Evolutionary conservation across 2,888 invertebrate genomes (phyloP).

Genomic region (Caenorhabditis wallacei): DNA sequence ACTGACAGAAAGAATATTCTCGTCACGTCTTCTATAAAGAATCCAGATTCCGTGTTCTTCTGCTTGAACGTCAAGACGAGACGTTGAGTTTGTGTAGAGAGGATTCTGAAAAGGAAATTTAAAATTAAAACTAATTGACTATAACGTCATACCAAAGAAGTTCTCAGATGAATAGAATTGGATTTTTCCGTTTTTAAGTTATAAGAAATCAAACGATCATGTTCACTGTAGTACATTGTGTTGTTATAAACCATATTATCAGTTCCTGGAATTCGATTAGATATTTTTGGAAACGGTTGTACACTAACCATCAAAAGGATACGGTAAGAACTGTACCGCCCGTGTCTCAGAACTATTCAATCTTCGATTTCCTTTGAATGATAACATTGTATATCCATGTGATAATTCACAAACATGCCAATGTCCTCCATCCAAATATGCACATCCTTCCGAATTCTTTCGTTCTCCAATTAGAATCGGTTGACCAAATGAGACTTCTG

Average conservation of each 20-base stretch:
- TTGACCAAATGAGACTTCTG: conserved; percentile 47
- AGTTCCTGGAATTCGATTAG: conserved; percentile 44
- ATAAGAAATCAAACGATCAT: conserved; percentile 55
- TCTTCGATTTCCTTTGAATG: conserved; percentile 56
- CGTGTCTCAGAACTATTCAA: conserved; percentile 62
- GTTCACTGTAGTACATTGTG: conserved; percentile 63
- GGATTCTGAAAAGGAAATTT: conserved; percentile 58
- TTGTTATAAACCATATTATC: conserved; percentile 65
- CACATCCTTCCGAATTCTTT: conserved; percentile 61
- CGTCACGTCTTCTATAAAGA: conserved; percentile 86
- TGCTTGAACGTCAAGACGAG: conserved; percentile 92
- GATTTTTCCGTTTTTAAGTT: conserved; percentile 53
- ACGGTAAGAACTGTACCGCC: conserved; percentile 65
- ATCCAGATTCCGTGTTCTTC: conserved; percentile 99
- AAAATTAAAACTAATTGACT: not conserved
- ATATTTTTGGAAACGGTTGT: not conserved
- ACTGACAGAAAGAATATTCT: conserved; percentile 65
- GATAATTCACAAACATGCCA: conserved; percentile 71
- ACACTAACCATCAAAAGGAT: conserved; percentile 60
- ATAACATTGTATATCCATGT: conserved; percentile 70
- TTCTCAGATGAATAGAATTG: conserved; percentile 42
- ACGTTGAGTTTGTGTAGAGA: conserved; percentile 67
- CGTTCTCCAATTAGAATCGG: conserved; percentile 58
- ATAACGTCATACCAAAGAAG: conserved; percentile 10
- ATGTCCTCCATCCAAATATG: conserved; percentile 58